Evolutionary conservation across 2,797 vertebrate species (phyloP).

Genomic region (Alfaro cultratus): DNA sequence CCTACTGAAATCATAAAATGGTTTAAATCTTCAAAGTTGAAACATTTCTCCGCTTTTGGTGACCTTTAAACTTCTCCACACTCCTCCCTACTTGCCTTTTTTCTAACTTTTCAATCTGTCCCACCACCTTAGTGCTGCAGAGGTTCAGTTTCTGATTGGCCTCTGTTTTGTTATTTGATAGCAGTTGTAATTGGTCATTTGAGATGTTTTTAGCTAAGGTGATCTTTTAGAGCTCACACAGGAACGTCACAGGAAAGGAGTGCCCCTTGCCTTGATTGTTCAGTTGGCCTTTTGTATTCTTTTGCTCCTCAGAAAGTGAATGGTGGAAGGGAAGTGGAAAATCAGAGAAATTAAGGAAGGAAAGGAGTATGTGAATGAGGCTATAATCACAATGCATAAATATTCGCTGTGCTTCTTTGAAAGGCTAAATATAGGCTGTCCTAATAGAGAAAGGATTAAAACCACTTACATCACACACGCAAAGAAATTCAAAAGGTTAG

Average conservation of each 20-base stretch:
- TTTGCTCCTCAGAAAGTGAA: conserved; percentile 49
- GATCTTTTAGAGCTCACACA: conserved; percentile 41
- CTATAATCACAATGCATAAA: conserved; percentile 34
- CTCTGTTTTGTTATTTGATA: conserved; percentile 54
- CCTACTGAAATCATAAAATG: conserved; percentile 32
- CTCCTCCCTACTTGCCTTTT: background rate
- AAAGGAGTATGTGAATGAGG: conserved; percentile 40
- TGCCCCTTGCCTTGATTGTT: conserved; percentile 58
- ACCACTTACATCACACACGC: background rate
- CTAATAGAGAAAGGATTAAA: background rate
- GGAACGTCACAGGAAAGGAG: conserved; percentile 67
- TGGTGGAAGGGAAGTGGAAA: conserved; percentile 29
- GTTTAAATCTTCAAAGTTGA: conserved; percentile 28
- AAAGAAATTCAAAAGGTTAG: background rate
- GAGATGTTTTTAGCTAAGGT: conserved; percentile 41
- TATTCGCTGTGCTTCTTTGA: conserved; percentile 17
- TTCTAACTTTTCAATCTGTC: background rate
- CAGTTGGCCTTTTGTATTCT: conserved; percentile 59
- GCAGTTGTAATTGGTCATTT: conserved; percentile 40
- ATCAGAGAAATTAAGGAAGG: conserved; percentile 58
- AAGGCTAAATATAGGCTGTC: conserved; percentile 46
- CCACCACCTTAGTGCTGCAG: background rate
- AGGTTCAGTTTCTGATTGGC: conserved; percentile 48
- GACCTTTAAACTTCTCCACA: conserved; percentile 20
- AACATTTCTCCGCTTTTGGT: conserved; percentile 13